phyloP scores from a whole-genome alignment of 1,140 invertebrate species.

The Limonius californicus region DNA sequence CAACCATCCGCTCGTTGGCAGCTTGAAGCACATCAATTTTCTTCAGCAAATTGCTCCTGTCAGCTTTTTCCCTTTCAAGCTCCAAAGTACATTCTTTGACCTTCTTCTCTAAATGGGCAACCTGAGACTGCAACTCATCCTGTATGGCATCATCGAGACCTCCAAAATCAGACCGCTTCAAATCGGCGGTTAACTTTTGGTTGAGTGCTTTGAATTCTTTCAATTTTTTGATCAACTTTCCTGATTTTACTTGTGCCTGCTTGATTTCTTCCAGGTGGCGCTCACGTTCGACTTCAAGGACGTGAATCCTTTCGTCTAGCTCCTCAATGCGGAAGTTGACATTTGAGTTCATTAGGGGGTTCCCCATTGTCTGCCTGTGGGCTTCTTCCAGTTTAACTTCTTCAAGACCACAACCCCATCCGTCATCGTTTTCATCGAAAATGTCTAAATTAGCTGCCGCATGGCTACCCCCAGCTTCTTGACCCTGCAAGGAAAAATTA shows the following conservation, averaged over 20 bases:
- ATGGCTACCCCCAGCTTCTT: not conserved
- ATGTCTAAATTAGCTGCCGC: constrained; percentile 12
- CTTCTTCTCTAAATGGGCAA: constrained; percentile 60
- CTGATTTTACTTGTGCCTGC: constrained; percentile 58
- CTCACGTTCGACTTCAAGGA: constrained; percentile 51
- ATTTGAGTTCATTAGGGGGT: constrained; percentile 18
- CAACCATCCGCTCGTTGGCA: constrained; percentile 72
- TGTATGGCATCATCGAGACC: constrained; percentile 70
- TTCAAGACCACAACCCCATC: constrained; percentile 56
- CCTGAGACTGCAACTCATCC: constrained; percentile 67
- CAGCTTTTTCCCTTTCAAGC: constrained; percentile 55
- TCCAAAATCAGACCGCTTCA: constrained; percentile 55
- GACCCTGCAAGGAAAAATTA: not conserved
- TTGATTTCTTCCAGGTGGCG: constrained; percentile 56
- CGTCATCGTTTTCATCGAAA: constrained; percentile 49
- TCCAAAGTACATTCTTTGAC: constrained; percentile 56
- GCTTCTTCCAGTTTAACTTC: constrained; percentile 49
- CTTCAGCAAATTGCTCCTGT: constrained; percentile 65
- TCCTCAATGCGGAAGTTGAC: constrained; percentile 42
- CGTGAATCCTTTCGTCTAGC: constrained; percentile 50
- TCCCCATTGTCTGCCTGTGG: constrained; percentile 35
- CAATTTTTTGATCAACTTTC: constrained; percentile 68
- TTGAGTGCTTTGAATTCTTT: constrained; percentile 68
- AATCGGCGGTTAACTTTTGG: constrained; percentile 58
- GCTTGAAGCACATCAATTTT: constrained; percentile 68